Base-by-base conservation (phyloP, 1,140 invertebrate species). In the Apolygus lucorum region DNA sequence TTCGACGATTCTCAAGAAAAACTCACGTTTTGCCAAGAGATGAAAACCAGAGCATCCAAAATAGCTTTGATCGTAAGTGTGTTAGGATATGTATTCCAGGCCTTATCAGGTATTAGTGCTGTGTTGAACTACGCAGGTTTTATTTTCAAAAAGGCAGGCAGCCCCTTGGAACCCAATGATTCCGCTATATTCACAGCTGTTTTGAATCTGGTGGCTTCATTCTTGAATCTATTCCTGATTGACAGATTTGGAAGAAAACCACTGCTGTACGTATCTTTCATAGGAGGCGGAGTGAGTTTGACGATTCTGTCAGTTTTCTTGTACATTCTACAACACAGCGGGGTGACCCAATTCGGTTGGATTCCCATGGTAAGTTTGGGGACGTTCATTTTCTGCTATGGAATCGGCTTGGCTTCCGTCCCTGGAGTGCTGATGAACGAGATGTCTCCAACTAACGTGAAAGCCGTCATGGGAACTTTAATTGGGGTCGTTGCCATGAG, bases 61-160 rank as follows among this genome's bases (percentile, higher is more conserved):
- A n/a, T n/a, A n/a, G n/a, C n/a, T n/a, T n/a, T n/a, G n/a, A n/a
- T 29, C 14, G 67, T 68, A 24, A 17, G 67, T 13, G 2, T 68
- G 17, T 25, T 65, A 21, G 59, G n/a, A 11, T 26, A 63, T 11
- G 22, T 14, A 25, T 65, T 34, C 2, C 28, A 65, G 24, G 14
- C 26, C 2, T 21, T 27, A 8, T 65, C 25, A 65, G 63, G 63
- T 21, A 65, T 65, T 25, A 4, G 2, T 27, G 24, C 22, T 17
- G 26, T 27, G 2, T 8, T 65, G 8, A 24, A 65, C 17, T 28
- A 14, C 26, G 63, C 28, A 8, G 13, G 8, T 4, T 11, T 65
- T 11, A 65, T 65, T 28, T 65, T 65, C 28, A 4, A 13, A 8
- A 21, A 59, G 22, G 22, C 28, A 8, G 63, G 25, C 13, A 27